These are phyloP conservation scores for Anisognathus igniventris DNA, from an alignment of 2,797 vertebrate genomes.

Conservation along the genomic window DNA sequence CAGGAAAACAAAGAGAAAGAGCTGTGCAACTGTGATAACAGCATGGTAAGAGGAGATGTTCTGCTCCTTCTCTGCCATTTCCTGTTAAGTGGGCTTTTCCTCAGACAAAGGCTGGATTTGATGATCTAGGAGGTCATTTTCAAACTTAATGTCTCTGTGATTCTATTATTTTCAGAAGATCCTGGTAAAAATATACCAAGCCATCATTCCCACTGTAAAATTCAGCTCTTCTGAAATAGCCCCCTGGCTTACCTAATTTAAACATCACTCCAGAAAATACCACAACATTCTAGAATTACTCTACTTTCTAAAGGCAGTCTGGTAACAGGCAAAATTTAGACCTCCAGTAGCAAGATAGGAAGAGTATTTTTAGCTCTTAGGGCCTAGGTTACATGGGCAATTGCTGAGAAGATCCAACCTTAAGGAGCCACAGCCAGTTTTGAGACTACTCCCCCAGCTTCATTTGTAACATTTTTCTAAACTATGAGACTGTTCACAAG, in stretches of 20 bases:
- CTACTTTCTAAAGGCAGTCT: not conserved
- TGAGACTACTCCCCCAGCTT: not conserved
- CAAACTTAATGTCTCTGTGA: not conserved
- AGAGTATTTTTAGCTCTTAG: not conserved
- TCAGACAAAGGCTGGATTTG: not conserved
- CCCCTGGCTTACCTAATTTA: not conserved
- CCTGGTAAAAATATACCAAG: not conserved
- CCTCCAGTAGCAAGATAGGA: not conserved
- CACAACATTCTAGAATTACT: not conserved
- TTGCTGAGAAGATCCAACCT: not conserved
- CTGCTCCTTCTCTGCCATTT: not conserved
- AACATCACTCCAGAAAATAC: not conserved
- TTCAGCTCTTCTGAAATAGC: not conserved
- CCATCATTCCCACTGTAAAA: not conserved
- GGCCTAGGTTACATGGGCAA: not conserved
- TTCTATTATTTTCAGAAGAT: not conserved
- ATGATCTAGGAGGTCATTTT: not conserved
- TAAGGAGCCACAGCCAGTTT: not conserved
- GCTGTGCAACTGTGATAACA: not conserved
- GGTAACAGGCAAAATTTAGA: not conserved
- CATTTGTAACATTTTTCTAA: not conserved
- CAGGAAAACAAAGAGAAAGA: not conserved
- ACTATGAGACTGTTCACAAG: not conserved
- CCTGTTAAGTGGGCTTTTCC: not conserved
- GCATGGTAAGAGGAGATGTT: not conserved